Evolutionary conservation across 2,888 invertebrate genomes (phyloP), one percentile per base, ranked within the genome.

Genomic region (Tipula helvola): DNA sequence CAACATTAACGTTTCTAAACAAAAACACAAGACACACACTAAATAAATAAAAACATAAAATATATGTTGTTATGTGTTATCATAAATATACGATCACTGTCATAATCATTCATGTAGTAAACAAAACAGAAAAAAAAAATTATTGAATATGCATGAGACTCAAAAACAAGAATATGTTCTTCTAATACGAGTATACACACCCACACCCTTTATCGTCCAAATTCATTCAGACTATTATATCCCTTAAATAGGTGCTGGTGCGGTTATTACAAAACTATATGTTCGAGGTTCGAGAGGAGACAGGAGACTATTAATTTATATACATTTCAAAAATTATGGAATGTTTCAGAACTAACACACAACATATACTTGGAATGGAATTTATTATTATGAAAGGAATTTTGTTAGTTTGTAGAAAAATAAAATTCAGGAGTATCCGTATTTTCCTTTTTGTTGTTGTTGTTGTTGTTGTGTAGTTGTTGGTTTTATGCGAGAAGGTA

Each of bases 281-380:
- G 71, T 18, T 10, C 10, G 8, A 16, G 71, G 71, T 71, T 71
- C 71, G 71, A 71, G 28, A 71, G 28, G 71, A 71, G 71, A 71
- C 71, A 28, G 71, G 28, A 71, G 71, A 71, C 71, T 71, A 71
- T 71, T 71, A 71, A 71, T 71, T 71, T 71, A 71, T 28, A 71
- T 71, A 71, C 71, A 71, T 71, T 71, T 71, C 71, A 71, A 71
- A 71, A 71, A 71, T 71, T 71, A 71, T 71, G 71, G 71, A 71
- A 71, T 71, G 71, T 71, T 71, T 71, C 71, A 71, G 28, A 28
- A 71, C 28, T 28, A 28, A 28, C 28, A 71, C 71, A 71, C 7
- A n/a, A 52, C 18, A 52, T 16, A 52, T 7, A 5, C 7, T 5
- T 12, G 71, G 71, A 71, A 71, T 71, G 71, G 71, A 71, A 71